Base-by-base conservation (phyloP, 2,888 invertebrate genomes). In the Allygus modestus region DNA sequence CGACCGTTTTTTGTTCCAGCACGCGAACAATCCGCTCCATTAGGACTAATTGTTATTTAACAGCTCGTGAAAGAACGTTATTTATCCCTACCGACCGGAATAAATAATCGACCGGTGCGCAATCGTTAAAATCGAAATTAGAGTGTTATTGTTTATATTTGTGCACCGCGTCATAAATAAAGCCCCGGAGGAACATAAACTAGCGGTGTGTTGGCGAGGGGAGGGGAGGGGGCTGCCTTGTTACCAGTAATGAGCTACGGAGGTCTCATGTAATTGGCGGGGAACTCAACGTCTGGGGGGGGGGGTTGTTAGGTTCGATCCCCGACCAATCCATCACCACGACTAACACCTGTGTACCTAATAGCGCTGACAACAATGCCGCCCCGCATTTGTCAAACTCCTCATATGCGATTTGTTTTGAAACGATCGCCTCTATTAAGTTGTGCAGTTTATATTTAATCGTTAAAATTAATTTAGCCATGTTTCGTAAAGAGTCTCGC, bases 91-190 rank as follows among this genome's bases (percentile, higher is more conserved):
- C 31, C 69, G 26, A 15, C 31, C 43, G n/a, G 73, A 41, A 73
- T 73, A 73, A 73, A 73, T 17, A 73, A 41, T 37, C 73, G 41
- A 20, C 2, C 37, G 43, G 20, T 73, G 73, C 11, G 69, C 73
- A 73, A 41, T 82, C 82, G 69, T 82, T 82, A 82, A 82, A 82
- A 33, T 43, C 43, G 41, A 82, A 69, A 82, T 82, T 82, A 69
- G 43, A 69, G 82, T 46, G 82, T 82, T 82, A 82, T 82, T 82
- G 82, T 82, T 82, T 82, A 82, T 82, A 82, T 82, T 69, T 82
- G 82, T 43, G 82, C 20, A 43, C 37, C 46, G 46, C 69, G 43
- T 41, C 82, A 69, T 82, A 82, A 82, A 82, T 82, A 82, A 82
- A 26, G 82, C 41, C 69, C 82, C 23, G 46, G 28, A 69, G 82